Conservation (phyloP, 2,888 invertebrate species). For the Galeopsomyia nigrocyanea region DNA sequence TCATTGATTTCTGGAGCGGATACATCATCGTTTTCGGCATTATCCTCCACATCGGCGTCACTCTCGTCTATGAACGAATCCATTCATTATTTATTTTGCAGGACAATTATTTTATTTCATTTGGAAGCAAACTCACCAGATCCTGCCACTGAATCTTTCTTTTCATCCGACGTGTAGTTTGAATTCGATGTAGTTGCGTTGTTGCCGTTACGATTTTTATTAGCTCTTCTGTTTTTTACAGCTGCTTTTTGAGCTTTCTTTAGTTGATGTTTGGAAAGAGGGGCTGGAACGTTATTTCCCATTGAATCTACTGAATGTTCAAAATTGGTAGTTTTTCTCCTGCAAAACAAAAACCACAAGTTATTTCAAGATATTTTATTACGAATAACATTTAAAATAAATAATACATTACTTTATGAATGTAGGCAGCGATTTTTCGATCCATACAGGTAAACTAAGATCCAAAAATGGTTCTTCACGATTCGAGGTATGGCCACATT, state of each 20-base stretch:
- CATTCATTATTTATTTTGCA: neutral
- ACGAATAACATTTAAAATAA: neutral
- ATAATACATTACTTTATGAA: constrained; percentile 67
- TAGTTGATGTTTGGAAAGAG: constrained; percentile 75
- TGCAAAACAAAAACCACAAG: constrained; percentile 39
- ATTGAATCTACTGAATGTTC: constrained; percentile 58
- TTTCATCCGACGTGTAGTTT: constrained; percentile 57
- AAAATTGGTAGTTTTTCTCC: constrained; percentile 56
- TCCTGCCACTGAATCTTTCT: constrained; percentile 51
- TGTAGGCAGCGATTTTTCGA: constrained; percentile 81
- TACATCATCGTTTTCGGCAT: constrained; percentile 68
- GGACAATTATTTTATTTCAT: neutral
- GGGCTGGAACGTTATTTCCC: constrained; percentile 52
- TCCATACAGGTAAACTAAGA: constrained; percentile 90
- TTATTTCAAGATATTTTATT: neutral
- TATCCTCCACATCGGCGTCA: constrained; percentile 87
- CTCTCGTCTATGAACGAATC: constrained; percentile 74
- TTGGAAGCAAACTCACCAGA: constrained; percentile 51
- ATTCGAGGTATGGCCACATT: constrained; percentile 89
- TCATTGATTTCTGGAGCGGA: constrained; percentile 73
- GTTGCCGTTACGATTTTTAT: constrained; percentile 53
- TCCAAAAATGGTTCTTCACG: constrained; percentile 95
- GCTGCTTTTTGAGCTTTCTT: constrained; percentile 62
- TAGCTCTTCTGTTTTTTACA: constrained; percentile 75
- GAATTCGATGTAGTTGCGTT: constrained; percentile 47